These are phyloP conservation scores for Cryptocephalus moraei DNA, from an alignment of 2,888 invertebrate genomes.

Conservation along the genomic window DNA sequence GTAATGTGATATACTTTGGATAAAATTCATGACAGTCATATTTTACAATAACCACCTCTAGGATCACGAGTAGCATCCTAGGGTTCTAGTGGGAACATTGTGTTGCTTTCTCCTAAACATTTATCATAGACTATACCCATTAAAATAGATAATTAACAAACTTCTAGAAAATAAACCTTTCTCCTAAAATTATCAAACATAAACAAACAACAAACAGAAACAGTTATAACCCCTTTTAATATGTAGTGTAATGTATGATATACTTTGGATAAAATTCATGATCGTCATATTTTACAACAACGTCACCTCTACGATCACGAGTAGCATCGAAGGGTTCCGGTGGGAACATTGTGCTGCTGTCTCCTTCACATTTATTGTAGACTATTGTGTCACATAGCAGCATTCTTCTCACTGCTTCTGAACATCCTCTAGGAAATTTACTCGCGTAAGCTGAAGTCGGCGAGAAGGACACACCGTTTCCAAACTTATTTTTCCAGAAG, in stretches of 20 bases:
- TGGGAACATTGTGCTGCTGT: conserved; percentile 5
- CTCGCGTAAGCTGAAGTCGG: conserved; percentile 10
- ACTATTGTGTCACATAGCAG: conserved; percentile 12
- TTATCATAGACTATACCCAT: too few relatives aligned
- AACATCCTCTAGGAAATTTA: conserved; percentile 8
- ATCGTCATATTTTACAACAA: conserved; percentile 14
- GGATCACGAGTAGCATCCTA: too few relatives aligned
- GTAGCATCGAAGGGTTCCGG: conserved; percentile 8
- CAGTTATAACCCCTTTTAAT: too few relatives aligned
- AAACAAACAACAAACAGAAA: too few relatives aligned
- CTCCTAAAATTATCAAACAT: too few relatives aligned
- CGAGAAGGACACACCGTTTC: conserved; percentile 15
- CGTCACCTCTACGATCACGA: conserved; percentile 2
- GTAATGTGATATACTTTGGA: too few relatives aligned
- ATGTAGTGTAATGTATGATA: conserved; percentile 9
- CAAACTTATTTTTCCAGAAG: conserved; percentile 2
- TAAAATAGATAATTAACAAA: too few relatives aligned
- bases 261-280: conserved; percentile 9
- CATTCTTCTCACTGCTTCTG: conserved; percentile 6
- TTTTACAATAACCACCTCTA: too few relatives aligned
- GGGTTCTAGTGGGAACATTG: too few relatives aligned
- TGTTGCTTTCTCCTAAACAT: too few relatives aligned
- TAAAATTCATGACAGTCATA: too few relatives aligned
- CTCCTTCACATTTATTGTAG: conserved; percentile 3
- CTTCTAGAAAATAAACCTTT: too few relatives aligned